Conservation (phyloP, 2,888 invertebrate species). For the Drosophila anomalata region DNA sequence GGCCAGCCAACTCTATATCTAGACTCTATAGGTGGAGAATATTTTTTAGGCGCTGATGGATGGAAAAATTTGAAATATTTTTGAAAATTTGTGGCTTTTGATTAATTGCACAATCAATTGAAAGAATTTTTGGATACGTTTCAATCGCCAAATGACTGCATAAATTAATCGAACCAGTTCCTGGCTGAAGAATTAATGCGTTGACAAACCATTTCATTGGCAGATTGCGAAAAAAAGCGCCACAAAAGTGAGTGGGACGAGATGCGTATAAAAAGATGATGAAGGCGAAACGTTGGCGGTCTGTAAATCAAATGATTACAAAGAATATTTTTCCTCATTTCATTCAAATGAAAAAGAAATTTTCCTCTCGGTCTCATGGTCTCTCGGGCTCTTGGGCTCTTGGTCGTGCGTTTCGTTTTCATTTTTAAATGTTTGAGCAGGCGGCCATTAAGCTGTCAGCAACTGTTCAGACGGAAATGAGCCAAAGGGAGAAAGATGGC, state of each 20-base stretch:
- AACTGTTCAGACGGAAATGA: constrained; percentile 46
- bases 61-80: constrained; percentile 34
- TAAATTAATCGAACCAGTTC: constrained; percentile 35
- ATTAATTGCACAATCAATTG: constrained; percentile 62
- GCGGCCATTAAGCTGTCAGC: constrained; percentile 71
- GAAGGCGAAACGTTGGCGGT: constrained; percentile 31
- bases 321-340: constrained; percentile 39
- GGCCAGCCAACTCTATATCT: not conserved
- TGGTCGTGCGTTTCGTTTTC: constrained; percentile 17
- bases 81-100: constrained; percentile 47
- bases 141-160: constrained; percentile 56
- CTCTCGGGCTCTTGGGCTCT: constrained; percentile 2
- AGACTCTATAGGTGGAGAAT: not conserved
- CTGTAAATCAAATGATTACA: constrained; percentile 71
- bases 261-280: constrained; percentile 22
- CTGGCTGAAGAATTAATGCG: constrained; percentile 54
- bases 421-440: constrained; percentile 54
- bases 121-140: constrained; percentile 13
- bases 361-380: constrained; percentile 26
- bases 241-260: constrained; percentile 3
- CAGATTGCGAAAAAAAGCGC: constrained; percentile 56
- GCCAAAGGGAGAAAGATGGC: constrained; percentile 26
- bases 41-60: constrained; percentile 31
- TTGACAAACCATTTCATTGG: constrained; percentile 73
- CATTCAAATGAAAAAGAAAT: constrained; percentile 31